Evolutionary conservation across 2,888 invertebrate genomes (phyloP), one percentile per base, ranked within the genome.

Genomic region (Nomada fucata): DNA sequence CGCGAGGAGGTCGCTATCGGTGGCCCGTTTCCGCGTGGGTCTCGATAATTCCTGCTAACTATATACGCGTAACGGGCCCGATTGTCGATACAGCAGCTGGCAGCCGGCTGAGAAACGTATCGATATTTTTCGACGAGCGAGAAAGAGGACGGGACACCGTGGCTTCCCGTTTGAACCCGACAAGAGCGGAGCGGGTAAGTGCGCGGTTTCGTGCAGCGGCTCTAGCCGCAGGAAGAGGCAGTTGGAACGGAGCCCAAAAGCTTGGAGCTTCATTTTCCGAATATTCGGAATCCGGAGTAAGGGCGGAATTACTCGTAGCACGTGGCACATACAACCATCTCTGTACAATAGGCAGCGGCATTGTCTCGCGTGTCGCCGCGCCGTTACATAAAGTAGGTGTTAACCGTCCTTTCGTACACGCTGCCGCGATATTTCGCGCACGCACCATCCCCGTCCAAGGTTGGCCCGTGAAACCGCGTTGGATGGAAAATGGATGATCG

Each of bases 301-400:
- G 86, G 86, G 70, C 81, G 86, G 79, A 86, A 85, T 86, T 86
- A 85, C 86, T 83, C 86, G 81, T 75, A 79, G 83, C 86, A 83
- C 86, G 86, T 79, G 86, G 86, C 70, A 72, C 79, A 36, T 79
- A 78, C 70, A 77, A 79, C 59, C 77, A 26, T 61, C 63, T 55
- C 57, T 72, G 76, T 79, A 86, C 86, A 83, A 86, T 86, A 72
- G 86, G 29, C 77, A 59, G 20, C 69, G 68, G 86, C 81, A 86
- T 86, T 86, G 86, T 86, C 86, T 86, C 81, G 76, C 69, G 64
- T 79, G 68, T 83, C 77, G 86, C 71, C 86, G 83, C 77, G 86
- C 71, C 86, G 86, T 86, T 82, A 82, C 83, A 86, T 83, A 86
- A 86, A 86, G 82, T 86, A 84, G 86, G 83, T 86, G 86, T 86